Base-by-base conservation (phyloP, 2,113 vertebrate genomes). In the Phainopepla nitens region DNA sequence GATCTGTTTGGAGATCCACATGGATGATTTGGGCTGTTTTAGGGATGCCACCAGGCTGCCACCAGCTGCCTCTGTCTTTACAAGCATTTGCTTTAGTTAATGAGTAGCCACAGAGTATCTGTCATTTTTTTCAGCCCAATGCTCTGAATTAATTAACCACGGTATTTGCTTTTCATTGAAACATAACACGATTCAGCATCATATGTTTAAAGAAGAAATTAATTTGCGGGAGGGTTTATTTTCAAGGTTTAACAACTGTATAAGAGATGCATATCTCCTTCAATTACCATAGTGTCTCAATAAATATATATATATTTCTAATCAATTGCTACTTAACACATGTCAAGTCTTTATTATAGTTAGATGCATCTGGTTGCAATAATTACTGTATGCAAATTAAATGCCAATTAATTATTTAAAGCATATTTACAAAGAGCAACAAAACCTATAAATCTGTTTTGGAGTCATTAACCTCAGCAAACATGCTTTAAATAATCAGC, bases 331-430 rank as follows among this genome's bases (percentile, higher is more conserved):
- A 19, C 83, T 97, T 96, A 95, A 86, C 87, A 66, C 82, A 84
- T 86, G 80, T 96, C 90, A 86, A 27, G 12, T n/a, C 75, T 91
- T 93, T 82, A 77, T 94, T 94, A 91, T 53, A 77, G 78, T 79
- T 87, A 93, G 92, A 80, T 25, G 39, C 35, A 70, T 77, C 64
- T 84, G 81, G 41, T 36, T 75, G 87, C 36, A 64, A 64, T 96
- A 96, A 96, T 95, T 96, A 96, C 78, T 91, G 44, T 79, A 93
- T 90, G 77, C 81, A 93, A 92, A 94, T 91, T 89, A 92, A 89
- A 80, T 78, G 80, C 69, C 77, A 50, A 97, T 97, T 98, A 97
- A 98, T 98, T 97, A 98, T 97, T 98, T 95, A 97, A 97, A 97
- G 94, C 87, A 79, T 97, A 97, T 97, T 98, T 98, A 97, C 97